A percentile compares a stretch with the other conserved stretches of the same genome.
Conservation (phyloP, 2,888 invertebrate genomes). For the Apamea monoglypha region DNA sequence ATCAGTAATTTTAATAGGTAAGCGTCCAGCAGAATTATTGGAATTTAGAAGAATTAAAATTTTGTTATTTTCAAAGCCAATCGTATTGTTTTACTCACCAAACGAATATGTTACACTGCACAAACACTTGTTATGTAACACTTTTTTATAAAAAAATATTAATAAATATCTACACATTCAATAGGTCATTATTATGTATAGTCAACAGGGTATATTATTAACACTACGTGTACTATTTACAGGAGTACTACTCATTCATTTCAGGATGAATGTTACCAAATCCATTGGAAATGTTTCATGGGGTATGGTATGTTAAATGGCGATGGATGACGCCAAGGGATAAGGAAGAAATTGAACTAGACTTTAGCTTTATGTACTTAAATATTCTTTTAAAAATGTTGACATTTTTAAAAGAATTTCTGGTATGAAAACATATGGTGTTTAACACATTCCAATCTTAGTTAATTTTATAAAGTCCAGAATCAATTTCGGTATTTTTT, state of each 20-base stretch:
- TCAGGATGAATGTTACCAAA: conserved; percentile 39
- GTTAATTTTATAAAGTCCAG: conserved; percentile 40
- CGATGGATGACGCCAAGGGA: conserved; percentile 33
- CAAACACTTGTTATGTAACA: conserved; percentile 58
- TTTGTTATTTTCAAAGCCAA: conserved; percentile 60
- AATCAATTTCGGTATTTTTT: conserved; percentile 16
- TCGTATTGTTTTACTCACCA: conserved; percentile 67
- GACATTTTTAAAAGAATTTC: too few species aligned
- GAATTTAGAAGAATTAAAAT: conserved; percentile 56
- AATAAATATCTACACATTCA: conserved; percentile 45
- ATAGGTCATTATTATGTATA: neutral
- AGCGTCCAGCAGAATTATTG: conserved; percentile 61
- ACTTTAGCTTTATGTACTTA: conserved; percentile 30
- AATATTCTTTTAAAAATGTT: neutral
- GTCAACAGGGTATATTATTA: conserved; percentile 14
- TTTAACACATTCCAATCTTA: neutral
- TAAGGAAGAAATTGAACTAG: conserved; percentile 43
- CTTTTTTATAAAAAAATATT: conserved; percentile 22
- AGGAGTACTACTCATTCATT: conserved; percentile 23
- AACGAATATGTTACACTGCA: conserved; percentile 63
- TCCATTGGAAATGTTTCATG: conserved; percentile 38
- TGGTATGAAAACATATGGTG: neutral
- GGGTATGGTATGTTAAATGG: conserved; percentile 38
- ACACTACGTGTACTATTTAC: conserved; percentile 47
- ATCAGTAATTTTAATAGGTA: conserved; percentile 69